Conservation (phyloP, 2,888 invertebrate genomes). For the Phytoseiulus persimilis region DNA sequence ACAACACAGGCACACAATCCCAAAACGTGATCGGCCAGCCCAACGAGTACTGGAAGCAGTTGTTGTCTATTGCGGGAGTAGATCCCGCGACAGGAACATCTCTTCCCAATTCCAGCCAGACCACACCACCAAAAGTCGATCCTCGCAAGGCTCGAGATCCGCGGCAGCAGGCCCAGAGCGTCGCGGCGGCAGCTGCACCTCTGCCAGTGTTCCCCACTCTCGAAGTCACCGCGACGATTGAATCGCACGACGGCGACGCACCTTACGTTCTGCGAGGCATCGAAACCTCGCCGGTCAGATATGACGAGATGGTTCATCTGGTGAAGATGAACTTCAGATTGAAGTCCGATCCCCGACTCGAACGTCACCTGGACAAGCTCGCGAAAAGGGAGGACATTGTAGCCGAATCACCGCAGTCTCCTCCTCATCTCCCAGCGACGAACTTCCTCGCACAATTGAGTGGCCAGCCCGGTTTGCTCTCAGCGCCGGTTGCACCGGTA, state of each 20-base stretch:
- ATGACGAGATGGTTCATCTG: conserved; percentile 7
- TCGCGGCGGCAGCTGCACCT: not conserved
- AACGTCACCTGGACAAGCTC: conserved; percentile 11
- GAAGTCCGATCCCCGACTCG: conserved; percentile 30
- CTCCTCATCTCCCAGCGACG: not conserved
- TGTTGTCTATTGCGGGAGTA: conserved; percentile 37
- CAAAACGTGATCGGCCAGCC: conserved; percentile 29
- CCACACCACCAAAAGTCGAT: conserved; percentile 19
- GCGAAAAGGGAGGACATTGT: not conserved
- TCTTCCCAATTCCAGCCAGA: not conserved
- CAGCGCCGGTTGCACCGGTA: not conserved
- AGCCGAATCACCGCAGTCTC: conserved; percentile 7
- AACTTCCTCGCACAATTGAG: not conserved
- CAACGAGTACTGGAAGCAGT: conserved; percentile 24
- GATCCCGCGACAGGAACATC: conserved; percentile 38
- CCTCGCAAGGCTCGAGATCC: conserved; percentile 31
- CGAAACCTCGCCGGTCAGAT: conserved; percentile 19
- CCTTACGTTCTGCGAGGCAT: not conserved
- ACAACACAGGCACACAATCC: not conserved
- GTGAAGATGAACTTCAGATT: conserved; percentile 34
- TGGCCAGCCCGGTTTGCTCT: not conserved
- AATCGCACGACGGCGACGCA: conserved; percentile 21
- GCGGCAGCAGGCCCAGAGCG: not conserved
- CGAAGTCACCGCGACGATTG: conserved; percentile 11
- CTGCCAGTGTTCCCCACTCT: conserved; percentile 25